phyloP scores from a whole-genome alignment of 2,888 invertebrate genomes.

The Lasioglossum vierecki region DNA sequence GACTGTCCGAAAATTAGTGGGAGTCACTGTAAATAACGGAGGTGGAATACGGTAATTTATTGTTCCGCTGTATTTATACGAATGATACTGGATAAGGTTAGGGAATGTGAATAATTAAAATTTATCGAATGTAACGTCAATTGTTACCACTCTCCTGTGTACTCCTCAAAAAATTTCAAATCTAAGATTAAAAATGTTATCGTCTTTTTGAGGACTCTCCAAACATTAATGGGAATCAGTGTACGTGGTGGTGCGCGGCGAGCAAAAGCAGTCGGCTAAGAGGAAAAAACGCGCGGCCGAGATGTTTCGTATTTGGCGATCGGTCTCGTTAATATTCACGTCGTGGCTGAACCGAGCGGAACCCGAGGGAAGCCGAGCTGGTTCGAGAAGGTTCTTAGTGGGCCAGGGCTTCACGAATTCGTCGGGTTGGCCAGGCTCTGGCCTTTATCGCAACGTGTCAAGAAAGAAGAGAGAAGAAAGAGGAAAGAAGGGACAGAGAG shows the following conservation, averaged over 20 bases:
- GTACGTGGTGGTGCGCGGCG: slow-evolving; percentile 8
- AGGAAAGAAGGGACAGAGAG: background rate
- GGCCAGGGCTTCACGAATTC: slow-evolving; percentile 76
- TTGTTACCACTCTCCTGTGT: too few species aligned
- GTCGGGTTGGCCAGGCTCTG: slow-evolving; percentile 48
- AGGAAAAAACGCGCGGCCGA: background rate
- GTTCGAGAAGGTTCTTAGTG: slow-evolving; percentile 61
- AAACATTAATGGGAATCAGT: too few species aligned
- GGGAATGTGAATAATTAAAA: too few species aligned
- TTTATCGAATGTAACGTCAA: too few species aligned
- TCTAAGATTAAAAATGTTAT: too few species aligned
- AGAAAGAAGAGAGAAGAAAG: slow-evolving; percentile 40
- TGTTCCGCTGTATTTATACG: too few species aligned
- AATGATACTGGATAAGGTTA: too few species aligned
- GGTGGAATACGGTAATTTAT: too few species aligned
- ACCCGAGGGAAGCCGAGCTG: background rate
- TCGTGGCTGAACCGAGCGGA: slow-evolving; percentile 22
- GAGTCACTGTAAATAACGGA: too few species aligned
- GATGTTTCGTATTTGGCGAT: slow-evolving; percentile 62
- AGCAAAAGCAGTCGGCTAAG: slow-evolving; percentile 19
- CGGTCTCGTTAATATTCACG: slow-evolving; percentile 62
- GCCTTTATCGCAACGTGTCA: slow-evolving; percentile 66
- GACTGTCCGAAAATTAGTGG: too few species aligned
- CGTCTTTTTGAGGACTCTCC: too few species aligned
- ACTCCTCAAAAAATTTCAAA: too few species aligned